Evolutionary conservation across 2,888 invertebrate genomes (phyloP).

Genomic region (Lottia scabra): DNA sequence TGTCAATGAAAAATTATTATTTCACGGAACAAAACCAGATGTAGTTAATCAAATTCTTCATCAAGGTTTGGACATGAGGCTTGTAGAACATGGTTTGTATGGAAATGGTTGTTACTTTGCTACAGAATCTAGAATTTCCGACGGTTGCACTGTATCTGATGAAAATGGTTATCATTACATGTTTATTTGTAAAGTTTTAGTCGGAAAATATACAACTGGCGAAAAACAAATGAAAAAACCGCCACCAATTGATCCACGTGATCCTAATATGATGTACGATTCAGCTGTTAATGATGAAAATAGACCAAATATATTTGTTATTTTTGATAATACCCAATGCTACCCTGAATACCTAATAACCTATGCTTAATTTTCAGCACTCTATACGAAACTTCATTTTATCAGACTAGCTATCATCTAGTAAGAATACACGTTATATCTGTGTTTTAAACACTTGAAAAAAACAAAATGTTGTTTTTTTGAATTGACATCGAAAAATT

Average conservation of each 20-base stretch:
- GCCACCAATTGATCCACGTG: conserved; percentile 31
- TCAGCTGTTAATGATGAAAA: conserved; percentile 36
- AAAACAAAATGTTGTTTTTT: too few species aligned
- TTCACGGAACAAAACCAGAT: conserved; percentile 32
- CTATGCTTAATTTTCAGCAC: neutral
- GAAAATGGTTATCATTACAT: conserved; percentile 12
- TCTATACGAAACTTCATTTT: too few species aligned
- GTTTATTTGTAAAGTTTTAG: conserved; percentile 42
- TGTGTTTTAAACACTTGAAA: too few species aligned
- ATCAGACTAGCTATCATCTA: too few species aligned
- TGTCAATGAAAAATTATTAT: conserved; percentile 25
- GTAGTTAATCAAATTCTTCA: conserved; percentile 24
- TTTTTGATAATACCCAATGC: conserved; percentile 42
- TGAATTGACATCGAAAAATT: too few species aligned
- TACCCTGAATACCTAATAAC: conserved; percentile 42
- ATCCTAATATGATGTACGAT: conserved; percentile 36
- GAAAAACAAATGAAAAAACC: conserved; percentile 33
- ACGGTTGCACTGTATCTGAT: conserved; percentile 11
- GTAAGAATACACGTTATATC: too few species aligned
- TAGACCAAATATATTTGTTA: conserved; percentile 38
- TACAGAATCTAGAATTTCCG: conserved; percentile 21
- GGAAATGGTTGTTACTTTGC: conserved; percentile 40
- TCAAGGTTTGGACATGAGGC: conserved; percentile 36
- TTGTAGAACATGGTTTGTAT: conserved; percentile 31
- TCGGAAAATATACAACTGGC: conserved; percentile 36